These are phyloP conservation scores for Oreochromis tanganicae DNA, from an alignment of 2,113 vertebrate species.

Conservation along the genomic window DNA sequence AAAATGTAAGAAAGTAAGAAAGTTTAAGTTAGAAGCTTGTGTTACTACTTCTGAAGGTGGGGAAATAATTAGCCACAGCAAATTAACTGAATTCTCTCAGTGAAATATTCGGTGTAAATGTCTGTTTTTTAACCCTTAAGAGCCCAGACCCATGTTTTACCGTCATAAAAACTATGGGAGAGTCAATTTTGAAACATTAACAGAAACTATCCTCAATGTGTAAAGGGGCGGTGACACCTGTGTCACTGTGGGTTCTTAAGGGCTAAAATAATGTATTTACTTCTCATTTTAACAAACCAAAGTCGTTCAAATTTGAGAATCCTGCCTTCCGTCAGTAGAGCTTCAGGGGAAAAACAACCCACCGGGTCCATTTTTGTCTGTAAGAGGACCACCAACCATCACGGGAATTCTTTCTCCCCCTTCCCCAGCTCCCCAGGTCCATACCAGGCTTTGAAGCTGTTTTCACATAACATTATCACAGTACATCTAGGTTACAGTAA, in stretches of 20 bases:
- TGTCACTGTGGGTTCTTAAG: no score
- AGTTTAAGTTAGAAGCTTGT: neutral
- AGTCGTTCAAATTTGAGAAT: neutral
- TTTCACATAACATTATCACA: neutral
- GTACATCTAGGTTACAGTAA: neutral
- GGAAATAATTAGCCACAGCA: neutral
- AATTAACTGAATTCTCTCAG: neutral
- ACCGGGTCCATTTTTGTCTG: accelerated
- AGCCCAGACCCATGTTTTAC: no score
- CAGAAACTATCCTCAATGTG: no score
- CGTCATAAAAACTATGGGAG: no score
- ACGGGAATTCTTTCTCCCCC: neutral
- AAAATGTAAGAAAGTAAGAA: neutral
- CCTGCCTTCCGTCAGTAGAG: neutral
- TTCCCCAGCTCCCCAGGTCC: neutral
- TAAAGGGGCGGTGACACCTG: no score
- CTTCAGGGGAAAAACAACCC: neutral
- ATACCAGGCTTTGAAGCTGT: neutral
- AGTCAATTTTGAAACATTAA: no score
- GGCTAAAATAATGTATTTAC: neutral
- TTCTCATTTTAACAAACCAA: neutral
- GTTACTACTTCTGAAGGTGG: neutral
- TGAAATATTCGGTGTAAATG: neutral
- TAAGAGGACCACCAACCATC: neutral
- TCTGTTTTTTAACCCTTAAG: neutral